phyloP scores from a whole-genome alignment of 2,113 vertebrate genomes.

The Zapus hudsonius region DNA sequence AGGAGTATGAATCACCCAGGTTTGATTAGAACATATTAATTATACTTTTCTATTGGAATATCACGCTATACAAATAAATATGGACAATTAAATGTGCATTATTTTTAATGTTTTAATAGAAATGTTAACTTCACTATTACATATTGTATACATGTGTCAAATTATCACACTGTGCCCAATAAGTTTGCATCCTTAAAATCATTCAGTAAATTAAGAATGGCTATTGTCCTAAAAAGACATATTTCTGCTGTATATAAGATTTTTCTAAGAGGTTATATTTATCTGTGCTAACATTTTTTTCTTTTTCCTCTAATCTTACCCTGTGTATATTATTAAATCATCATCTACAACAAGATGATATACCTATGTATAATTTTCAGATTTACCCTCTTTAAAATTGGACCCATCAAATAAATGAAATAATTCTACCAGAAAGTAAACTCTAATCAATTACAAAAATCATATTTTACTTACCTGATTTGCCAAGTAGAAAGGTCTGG shows the following conservation, averaged over 20 bases:
- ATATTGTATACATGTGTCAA: neutral
- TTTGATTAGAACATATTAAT: neutral
- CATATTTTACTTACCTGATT: neutral
- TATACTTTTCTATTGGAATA: neutral
- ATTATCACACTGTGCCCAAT: neutral
- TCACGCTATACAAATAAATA: neutral
- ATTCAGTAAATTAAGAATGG: neutral
- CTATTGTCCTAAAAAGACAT: neutral
- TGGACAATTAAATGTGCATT: neutral
- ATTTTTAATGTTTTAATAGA: neutral
- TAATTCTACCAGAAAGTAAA: neutral
- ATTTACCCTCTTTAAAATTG: neutral
- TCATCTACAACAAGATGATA: neutral
- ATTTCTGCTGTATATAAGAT: neutral
- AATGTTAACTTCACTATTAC: neutral
- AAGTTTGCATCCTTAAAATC: neutral
- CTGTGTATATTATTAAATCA: neutral
- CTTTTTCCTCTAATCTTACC: neutral
- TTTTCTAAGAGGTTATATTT: neutral
- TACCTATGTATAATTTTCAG: slow-evolving; percentile 12
- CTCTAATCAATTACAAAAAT: neutral
- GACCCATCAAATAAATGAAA: neutral
- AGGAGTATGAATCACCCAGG: neutral
- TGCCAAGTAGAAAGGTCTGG: neutral
- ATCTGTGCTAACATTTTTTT: neutral